Percentiles rank a stretch among this genome's conserved stretches.
phyloP scores from a whole-genome alignment of 1,140 invertebrate species.

The Littorina saxatilis region DNA sequence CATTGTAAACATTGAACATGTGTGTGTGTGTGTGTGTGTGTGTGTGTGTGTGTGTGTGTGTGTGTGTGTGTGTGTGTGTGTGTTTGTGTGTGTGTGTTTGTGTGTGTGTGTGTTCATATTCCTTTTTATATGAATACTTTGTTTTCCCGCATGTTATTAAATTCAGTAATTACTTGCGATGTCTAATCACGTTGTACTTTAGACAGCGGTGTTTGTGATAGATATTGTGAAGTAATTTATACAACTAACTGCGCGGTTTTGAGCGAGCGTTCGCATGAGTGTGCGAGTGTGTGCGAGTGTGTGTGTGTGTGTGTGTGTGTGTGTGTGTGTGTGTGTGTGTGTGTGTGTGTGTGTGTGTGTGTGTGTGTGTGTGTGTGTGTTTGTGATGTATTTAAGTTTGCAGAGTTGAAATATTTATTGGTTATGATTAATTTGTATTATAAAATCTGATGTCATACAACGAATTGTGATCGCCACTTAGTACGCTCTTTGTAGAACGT shows the following conservation, averaged over 20 bases:
- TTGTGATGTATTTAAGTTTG: background rate
- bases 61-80: conserved; percentile 21
- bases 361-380: background rate
- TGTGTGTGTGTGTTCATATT: conserved; percentile 17
- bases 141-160: no score
- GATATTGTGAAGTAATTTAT: no score
- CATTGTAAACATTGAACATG: no score
- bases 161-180: no score
- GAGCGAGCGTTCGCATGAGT: background rate
- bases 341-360: background rate
- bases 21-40: conserved; percentile 11
- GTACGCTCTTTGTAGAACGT: no score
- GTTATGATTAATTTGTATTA: no score
- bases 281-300: background rate
- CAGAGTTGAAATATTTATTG: no score
- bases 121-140: no score
- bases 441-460: no score
- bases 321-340: background rate
- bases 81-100: conserved; percentile 15
- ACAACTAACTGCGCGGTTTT: background rate
- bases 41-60: background rate
- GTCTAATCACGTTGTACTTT: no score
- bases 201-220: no score
- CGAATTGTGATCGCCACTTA: no score
- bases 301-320: background rate